Percentiles rank a stretch among this genome's conserved stretches.
phyloP scores from a whole-genome alignment of 2,113 vertebrate species.

The Amia ocellicauda region DNA sequence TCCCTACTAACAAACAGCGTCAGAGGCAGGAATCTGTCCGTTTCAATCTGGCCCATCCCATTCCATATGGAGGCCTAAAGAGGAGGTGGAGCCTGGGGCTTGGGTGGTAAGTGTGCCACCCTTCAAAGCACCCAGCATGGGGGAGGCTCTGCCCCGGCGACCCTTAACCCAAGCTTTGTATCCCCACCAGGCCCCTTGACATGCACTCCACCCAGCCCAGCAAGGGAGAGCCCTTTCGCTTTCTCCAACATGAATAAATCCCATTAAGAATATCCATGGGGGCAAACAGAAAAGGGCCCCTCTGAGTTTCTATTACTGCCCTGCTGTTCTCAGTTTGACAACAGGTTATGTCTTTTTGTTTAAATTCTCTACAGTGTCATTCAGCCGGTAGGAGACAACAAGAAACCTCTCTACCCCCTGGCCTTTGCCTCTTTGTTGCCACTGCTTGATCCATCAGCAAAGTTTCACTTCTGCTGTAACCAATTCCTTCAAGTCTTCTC shows the following conservation, averaged over 20 bases:
- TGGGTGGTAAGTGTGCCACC: slow-evolving; percentile 38
- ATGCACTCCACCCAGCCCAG: slow-evolving; percentile 56
- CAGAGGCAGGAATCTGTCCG: background rate
- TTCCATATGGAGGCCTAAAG: slow-evolving; percentile 29
- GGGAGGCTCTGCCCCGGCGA: slow-evolving; percentile 45
- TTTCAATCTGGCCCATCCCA: background rate
- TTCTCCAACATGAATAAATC: slow-evolving; percentile 32
- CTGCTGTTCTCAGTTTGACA: slow-evolving; percentile 37
- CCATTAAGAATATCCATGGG: slow-evolving; percentile 13
- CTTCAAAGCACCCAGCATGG: slow-evolving; percentile 56
- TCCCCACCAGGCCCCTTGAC: slow-evolving; percentile 51
- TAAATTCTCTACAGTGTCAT: slow-evolving; percentile 4
- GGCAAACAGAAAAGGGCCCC: slow-evolving; percentile 8
- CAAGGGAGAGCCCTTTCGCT: slow-evolving; percentile 50
- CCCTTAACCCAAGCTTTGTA: slow-evolving; percentile 57
- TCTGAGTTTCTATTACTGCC: slow-evolving; percentile 37
- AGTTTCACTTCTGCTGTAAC: background rate
- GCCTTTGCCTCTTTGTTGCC: background rate
- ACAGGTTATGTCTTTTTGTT: slow-evolving; percentile 40
- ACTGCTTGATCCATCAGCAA: background rate
- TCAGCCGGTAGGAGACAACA: background rate
- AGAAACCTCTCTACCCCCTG: background rate
- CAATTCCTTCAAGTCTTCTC: background rate
- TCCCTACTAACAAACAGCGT: slow-evolving; percentile 34
- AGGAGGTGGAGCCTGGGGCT: slow-evolving; percentile 38